phyloP scores from a whole-genome alignment of 1,140 invertebrate genomes.

The Phenacoccus solenopsis region DNA sequence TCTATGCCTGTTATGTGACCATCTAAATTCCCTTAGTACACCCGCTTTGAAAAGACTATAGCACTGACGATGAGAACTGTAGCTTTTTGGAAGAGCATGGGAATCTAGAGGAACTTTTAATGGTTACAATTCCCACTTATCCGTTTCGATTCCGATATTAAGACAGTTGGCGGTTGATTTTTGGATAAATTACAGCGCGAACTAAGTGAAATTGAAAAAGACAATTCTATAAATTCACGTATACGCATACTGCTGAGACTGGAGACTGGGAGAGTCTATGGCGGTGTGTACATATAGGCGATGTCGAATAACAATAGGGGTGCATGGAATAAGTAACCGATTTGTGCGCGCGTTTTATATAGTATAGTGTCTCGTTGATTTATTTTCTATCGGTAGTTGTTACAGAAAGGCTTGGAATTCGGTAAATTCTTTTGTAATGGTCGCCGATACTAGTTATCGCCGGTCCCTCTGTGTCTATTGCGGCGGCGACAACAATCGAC shows the following conservation, averaged over 20 bases:
- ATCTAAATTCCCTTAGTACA: not conserved
- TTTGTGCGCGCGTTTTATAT: slow-evolving; percentile 5
- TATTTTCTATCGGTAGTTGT: slow-evolving; percentile 14
- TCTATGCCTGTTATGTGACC: not conserved
- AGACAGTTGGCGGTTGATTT: not conserved
- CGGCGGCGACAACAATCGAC: slow-evolving; percentile 11
- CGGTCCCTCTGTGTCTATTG: slow-evolving; percentile 4
- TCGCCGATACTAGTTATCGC: slow-evolving; percentile 13
- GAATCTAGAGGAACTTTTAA: too few relatives aligned
- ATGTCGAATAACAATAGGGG: slow-evolving; percentile 8
- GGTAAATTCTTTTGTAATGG: slow-evolving; percentile 16
- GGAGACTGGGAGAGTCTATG: not conserved
- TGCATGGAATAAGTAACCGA: not conserved
- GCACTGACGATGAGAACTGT: not conserved
- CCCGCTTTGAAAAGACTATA: not conserved
- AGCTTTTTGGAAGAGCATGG: too few relatives aligned
- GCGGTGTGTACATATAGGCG: not conserved
- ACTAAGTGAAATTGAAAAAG: not conserved
- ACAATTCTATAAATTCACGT: slow-evolving; percentile 9
- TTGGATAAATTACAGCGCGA: not conserved
- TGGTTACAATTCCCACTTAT: too few relatives aligned
- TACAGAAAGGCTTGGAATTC: slow-evolving; percentile 17
- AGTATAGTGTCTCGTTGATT: slow-evolving; percentile 15
- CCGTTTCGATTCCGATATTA: too few relatives aligned
- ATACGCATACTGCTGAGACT: not conserved